phyloP scores from a whole-genome alignment of 2,113 vertebrate species.

The Eupsittula cactorum region DNA sequence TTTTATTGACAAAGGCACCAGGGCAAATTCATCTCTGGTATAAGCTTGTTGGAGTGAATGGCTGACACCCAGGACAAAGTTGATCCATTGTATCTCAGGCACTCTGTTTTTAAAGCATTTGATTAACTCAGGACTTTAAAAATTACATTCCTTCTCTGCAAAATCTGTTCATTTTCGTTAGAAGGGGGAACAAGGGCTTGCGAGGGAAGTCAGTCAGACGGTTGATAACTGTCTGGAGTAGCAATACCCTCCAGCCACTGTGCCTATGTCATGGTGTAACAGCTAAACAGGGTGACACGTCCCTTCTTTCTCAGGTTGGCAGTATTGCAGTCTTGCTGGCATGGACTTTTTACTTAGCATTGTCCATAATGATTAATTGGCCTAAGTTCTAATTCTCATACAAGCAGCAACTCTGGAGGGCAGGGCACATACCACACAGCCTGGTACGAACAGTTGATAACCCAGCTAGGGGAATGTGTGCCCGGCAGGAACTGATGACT shows the following conservation, averaged over 20 bases:
- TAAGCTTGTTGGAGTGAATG: background rate
- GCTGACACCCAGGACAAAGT: constrained; percentile 16
- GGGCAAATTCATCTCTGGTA: constrained; percentile 46
- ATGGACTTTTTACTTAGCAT: background rate
- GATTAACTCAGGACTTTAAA: background rate
- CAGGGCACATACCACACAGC: background rate
- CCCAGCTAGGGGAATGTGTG: background rate
- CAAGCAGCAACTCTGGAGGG: background rate
- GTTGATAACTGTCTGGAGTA: background rate
- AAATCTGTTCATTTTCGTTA: background rate
- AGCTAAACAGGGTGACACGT: background rate
- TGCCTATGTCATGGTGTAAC: background rate
- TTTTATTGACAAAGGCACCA: constrained; percentile 69
- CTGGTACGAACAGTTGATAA: background rate
- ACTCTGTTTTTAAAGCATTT: constrained; percentile 30
- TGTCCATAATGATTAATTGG: background rate
- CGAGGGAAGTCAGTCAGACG: background rate
- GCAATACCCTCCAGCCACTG: background rate
- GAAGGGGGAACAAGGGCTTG: background rate
- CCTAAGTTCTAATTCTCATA: background rate
- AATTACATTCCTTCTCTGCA: constrained; percentile 21
- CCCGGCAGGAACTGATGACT: rapidly evolving
- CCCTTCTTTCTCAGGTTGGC: background rate
- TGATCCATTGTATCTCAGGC: background rate
- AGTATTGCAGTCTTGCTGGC: background rate